A percentile compares a stretch with the other conserved stretches of the same genome.
These are phyloP conservation scores for Fragum fragum DNA, from an alignment of 2,888 invertebrate genomes.

Conservation along the genomic window DNA sequence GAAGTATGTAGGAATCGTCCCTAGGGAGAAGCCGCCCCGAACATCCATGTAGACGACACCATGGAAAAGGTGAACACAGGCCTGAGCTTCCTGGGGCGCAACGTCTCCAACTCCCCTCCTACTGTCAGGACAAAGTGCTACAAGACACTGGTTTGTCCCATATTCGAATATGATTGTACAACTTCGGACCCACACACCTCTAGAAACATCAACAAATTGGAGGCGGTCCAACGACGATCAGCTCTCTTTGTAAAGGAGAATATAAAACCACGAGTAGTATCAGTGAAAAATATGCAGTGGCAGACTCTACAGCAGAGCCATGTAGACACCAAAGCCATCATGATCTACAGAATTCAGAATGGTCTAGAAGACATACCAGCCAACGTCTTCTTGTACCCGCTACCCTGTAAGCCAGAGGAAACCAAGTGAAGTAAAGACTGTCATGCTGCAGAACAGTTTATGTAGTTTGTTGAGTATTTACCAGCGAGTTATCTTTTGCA, in stretches of 20 bases:
- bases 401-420: too few relatives aligned
- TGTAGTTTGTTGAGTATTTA: too few relatives aligned
- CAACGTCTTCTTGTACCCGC: not conserved
- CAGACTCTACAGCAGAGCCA: not conserved
- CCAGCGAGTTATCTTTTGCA: too few relatives aligned
- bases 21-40: too few relatives aligned
- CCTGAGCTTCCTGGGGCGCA: not conserved
- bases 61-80: not conserved
- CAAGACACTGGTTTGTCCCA: not conserved
- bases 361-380: not conserved
- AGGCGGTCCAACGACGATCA: too few relatives aligned
- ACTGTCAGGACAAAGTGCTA: not conserved
- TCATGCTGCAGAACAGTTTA: too few relatives aligned
- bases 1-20: not conserved
- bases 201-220: not conserved
- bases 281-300: not conserved
- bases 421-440: too few relatives aligned
- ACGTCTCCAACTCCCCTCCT: not conserved
- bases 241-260: too few relatives aligned
- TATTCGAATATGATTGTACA: not conserved
- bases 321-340: not conserved
- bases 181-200: not conserved
- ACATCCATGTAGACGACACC: too few relatives aligned
- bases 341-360: not conserved
- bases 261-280: not conserved